phyloP scores from a whole-genome alignment of 1,140 invertebrate species.

The Zelostemma sp. region DNA sequence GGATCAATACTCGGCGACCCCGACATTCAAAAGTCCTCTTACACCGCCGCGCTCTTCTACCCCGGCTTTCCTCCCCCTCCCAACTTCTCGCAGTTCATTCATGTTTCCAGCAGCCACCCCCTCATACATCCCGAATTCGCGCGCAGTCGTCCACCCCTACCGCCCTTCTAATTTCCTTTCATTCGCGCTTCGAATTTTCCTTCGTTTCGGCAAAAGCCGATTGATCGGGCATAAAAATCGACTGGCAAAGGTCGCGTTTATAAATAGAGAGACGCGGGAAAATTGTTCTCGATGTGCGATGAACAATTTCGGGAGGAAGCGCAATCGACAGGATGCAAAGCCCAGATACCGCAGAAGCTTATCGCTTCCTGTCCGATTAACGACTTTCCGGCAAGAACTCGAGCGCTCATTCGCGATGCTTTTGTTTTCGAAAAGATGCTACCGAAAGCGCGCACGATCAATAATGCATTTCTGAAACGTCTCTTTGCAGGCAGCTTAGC shows the following conservation, averaged over 20 bases:
- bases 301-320: conserved; percentile 53
- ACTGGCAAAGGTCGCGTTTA: not conserved
- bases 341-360: conserved; percentile 51
- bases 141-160: conserved; percentile 25
- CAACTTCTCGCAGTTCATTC: conserved; percentile 60
- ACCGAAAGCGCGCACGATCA: not conserved
- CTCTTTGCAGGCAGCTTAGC: conserved; percentile 79
- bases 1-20: conserved; percentile 70
- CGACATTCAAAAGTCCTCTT: conserved; percentile 67
- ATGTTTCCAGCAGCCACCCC: conserved; percentile 54
- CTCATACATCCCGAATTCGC: conserved; percentile 9
- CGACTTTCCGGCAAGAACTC: too few relatives aligned
- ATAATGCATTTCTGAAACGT: not conserved
- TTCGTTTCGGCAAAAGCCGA: not conserved
- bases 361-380: too few relatives aligned
- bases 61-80: conserved; percentile 48
- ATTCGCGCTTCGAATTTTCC: not conserved
- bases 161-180: not conserved
- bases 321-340: conserved; percentile 55
- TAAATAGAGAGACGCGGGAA: too few relatives aligned
- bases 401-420: too few relatives aligned
- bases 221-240: not conserved
- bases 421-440: too few relatives aligned
- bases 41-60: conserved; percentile 41
- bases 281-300: conserved; percentile 23